Evolutionary conservation across 2,888 invertebrate genomes (phyloP), one percentile per base, ranked within the genome.

Genomic region (Drosophila melanosoma): DNA sequence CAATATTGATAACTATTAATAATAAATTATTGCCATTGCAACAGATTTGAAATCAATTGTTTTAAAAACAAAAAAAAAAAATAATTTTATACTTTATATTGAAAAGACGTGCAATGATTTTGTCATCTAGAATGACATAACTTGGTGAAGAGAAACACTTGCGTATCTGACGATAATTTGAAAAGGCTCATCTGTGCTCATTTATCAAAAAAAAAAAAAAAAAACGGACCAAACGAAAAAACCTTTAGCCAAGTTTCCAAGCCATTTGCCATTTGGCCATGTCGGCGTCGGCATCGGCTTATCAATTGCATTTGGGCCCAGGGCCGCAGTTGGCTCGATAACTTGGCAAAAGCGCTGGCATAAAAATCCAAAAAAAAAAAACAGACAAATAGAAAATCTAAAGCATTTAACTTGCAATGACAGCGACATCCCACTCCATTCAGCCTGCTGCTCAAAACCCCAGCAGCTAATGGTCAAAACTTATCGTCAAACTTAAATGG

Each of bases 401-500:
- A 84, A 78, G 83, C 82, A 84, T 84, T 84, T 87, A 87, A 84
- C 85, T 84, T 82, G 80, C 87, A 80, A 65, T 84, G 83, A 84
- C 83, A 84, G 87, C 67, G 20, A 4, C 45, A 23, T 1, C 35
- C 73, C 54, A 35, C n/a, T 15, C 35, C 15, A 45, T 23, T 61
- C 65, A 56, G 38, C n/a, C 29, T 17, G 6, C 70, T 49, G 26
- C 36, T 15, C 56, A n/a, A 52, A 58, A 70, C 71, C 58, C 75
- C 66, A 71, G 70, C 75, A 67, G 72, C 89, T 86, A 86, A 86
- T 86, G 86, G 86, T 82, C 89, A 82, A 79, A 85, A 87, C 86
- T 87, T 87, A 87, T 85, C 88, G 89, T 76, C 88, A 82, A 87
- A 87, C 87, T 87, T 87, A 87, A 87, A 87, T 87, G 89, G 85